These are phyloP conservation scores for Craniophora ligustri DNA, from an alignment of 2,888 invertebrate genomes.

Conservation along the genomic window DNA sequence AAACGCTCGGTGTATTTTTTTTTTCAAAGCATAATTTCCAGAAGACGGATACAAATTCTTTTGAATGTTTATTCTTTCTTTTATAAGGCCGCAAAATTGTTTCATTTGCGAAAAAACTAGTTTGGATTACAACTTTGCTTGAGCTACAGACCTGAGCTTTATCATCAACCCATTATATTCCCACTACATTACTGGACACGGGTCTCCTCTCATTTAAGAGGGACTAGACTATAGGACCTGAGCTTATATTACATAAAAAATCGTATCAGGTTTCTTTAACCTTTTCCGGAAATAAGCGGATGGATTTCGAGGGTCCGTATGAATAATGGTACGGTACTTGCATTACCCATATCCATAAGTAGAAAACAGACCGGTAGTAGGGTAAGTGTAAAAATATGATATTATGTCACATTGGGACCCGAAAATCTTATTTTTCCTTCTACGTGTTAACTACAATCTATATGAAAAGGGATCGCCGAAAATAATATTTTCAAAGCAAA, in stretches of 20 bases:
- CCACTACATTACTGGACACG: no score
- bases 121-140: slow-evolving; percentile 11
- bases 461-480: slow-evolving; percentile 47
- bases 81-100: slow-evolving; percentile 7
- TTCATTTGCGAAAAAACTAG: slow-evolving; percentile 20
- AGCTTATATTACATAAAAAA: background rate
- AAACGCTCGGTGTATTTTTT: slow-evolving; percentile 19
- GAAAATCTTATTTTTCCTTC: slow-evolving; percentile 38
- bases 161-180: no score
- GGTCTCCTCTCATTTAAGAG: no score
- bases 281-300: slow-evolving; percentile 8
- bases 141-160: background rate
- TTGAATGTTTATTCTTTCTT: slow-evolving; percentile 32
- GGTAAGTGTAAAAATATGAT: slow-evolving; percentile 30
- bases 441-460: slow-evolving; percentile 52
- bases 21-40: slow-evolving; percentile 30
- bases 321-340: slow-evolving; percentile 19
- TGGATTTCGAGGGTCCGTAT: slow-evolving; percentile 23
- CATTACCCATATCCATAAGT: slow-evolving; percentile 18
- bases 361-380: slow-evolving; percentile 16
- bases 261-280: background rate
- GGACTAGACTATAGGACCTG: no score
- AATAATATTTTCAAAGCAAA: slow-evolving; percentile 62
- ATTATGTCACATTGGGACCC: slow-evolving; percentile 27
- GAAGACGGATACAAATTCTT: slow-evolving; percentile 38